Conservation (phyloP, 35 echinoderm and acorn worm genomes). For the Heliocidaris tuberculata region DNA sequence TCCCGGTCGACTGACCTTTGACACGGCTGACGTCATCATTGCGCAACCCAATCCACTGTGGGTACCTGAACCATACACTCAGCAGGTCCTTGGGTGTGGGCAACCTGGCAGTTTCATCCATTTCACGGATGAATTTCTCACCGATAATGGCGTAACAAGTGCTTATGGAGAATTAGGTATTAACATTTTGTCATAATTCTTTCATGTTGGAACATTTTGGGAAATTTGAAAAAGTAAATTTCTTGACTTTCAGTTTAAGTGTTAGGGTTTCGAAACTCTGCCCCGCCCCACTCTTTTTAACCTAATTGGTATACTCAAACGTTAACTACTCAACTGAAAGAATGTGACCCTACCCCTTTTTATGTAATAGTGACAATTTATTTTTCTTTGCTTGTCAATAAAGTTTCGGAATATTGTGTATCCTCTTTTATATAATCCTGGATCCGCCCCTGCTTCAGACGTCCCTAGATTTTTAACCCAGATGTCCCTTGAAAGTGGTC, state of each 20-base stretch:
- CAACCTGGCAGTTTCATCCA: constrained; percentile 74
- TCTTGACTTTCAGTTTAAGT: background rate
- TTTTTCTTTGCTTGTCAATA: no score
- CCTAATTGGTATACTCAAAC: background rate
- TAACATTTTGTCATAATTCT: background rate
- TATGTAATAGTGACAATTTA: no score
- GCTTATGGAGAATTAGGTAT: constrained; percentile 80
- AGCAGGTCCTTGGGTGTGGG: constrained; percentile 82
- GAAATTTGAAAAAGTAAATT: no score
- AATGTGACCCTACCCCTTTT: background rate
- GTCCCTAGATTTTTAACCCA: no score
- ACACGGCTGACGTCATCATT: constrained; percentile 79
- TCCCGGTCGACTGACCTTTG: constrained; percentile 64
- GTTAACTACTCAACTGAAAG: background rate
- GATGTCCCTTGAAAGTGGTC: no score
- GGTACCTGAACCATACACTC: constrained; percentile 67
- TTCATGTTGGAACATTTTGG: background rate
- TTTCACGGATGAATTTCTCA: constrained; percentile 66
- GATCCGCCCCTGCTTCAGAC: no score
- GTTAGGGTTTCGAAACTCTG: background rate
- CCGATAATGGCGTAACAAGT: constrained; percentile 28
- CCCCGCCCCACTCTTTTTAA: background rate
- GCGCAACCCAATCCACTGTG: constrained; percentile 63
- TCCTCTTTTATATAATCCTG: no score
- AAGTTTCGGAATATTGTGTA: no score